Base-by-base conservation (phyloP, 2,113 vertebrate genomes). In the Verasper variegatus region DNA sequence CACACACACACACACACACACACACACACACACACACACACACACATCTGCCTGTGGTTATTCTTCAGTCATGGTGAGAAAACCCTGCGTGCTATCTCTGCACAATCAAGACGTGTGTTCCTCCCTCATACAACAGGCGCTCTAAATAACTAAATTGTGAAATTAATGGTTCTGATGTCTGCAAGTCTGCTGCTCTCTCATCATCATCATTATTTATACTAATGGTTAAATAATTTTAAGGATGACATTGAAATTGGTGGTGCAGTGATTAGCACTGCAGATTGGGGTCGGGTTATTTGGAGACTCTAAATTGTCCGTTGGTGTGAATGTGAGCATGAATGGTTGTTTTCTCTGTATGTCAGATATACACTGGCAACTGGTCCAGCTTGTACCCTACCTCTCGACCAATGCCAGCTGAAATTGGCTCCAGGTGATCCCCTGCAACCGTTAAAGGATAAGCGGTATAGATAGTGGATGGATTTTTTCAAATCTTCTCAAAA, bases 21-120 rank as follows among this genome's bases (percentile, higher is more conserved):
- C 8, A 37, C 35, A 37, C 35, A 9, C 35, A 62, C 76, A 58
- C 54, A 80, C 78, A 75, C 72, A 69, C 66, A 23, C 52, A 35
- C 7, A 23, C 51, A 58, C 73, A 58, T 63, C n/a, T 49, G 42
- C 63, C 81, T 66, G 84, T 80, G 76, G 81, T 76, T 75, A 75
- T 76, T 80, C 76, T 68, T 51, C 26, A 55, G 75, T 78, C 77
- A 40, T 68, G 65, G 71, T 54, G 76, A 78, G 55, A 86, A 65
- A 72, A 73, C 69, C 13, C 37, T 60, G 69, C 31, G 17, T 64
- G 73, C 58, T 66, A 45, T 76, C 68, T 71, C 58, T 58, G 69
- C 69, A 80, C 31, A 71, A 58, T 55, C 42, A 45, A 69, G 74
- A 49, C 58, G 27, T 59, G 31, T 24, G 27, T 47, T 70, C 52